phyloP scores from a whole-genome alignment of 1,140 invertebrate genomes.

The Drosophila guanche region DNA sequence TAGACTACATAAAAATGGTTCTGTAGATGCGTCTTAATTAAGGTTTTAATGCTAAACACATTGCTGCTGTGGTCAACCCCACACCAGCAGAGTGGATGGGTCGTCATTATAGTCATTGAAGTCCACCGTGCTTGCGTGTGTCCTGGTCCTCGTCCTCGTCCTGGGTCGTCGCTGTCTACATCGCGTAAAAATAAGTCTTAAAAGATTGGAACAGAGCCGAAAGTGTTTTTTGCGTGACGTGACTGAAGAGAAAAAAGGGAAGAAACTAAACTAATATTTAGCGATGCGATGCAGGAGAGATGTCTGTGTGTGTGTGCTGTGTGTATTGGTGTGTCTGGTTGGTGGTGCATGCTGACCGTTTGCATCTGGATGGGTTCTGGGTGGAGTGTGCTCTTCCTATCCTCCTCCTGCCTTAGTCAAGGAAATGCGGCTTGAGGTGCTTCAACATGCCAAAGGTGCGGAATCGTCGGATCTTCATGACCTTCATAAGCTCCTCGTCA shows the following conservation, averaged over 20 bases:
- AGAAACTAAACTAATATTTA: slow-evolving; percentile 43
- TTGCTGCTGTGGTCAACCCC: slow-evolving; percentile 13
- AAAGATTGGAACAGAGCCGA: slow-evolving; percentile 44
- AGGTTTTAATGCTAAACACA: slow-evolving; percentile 69
- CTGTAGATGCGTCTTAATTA: slow-evolving; percentile 69
- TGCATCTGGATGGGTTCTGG: slow-evolving; percentile 63
- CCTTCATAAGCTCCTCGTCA: slow-evolving; percentile 94
- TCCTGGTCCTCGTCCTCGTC: slow-evolving; percentile 5
- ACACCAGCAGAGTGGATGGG: too few species aligned
- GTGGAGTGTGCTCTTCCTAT: slow-evolving; percentile 13
- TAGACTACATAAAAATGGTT: slow-evolving; percentile 64
- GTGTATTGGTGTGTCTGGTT: background rate
- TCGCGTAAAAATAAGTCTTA: slow-evolving; percentile 56
- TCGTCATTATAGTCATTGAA: too few species aligned
- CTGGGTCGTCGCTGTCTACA: slow-evolving; percentile 37
- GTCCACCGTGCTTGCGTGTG: too few species aligned
- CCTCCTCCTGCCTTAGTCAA: slow-evolving; percentile 85
- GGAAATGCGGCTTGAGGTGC: slow-evolving; percentile 95
- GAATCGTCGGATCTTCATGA: slow-evolving; percentile 95
- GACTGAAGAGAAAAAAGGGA: slow-evolving; percentile 4
- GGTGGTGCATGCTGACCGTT: slow-evolving; percentile 27
- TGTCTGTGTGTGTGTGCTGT: background rate
- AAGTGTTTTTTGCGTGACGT: slow-evolving; percentile 22
- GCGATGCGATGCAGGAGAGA: background rate
- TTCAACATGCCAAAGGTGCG: slow-evolving; percentile 98